Base-by-base conservation (phyloP, 92 coral and sea anemone genomes). In the Blastomussa wellsi region DNA sequence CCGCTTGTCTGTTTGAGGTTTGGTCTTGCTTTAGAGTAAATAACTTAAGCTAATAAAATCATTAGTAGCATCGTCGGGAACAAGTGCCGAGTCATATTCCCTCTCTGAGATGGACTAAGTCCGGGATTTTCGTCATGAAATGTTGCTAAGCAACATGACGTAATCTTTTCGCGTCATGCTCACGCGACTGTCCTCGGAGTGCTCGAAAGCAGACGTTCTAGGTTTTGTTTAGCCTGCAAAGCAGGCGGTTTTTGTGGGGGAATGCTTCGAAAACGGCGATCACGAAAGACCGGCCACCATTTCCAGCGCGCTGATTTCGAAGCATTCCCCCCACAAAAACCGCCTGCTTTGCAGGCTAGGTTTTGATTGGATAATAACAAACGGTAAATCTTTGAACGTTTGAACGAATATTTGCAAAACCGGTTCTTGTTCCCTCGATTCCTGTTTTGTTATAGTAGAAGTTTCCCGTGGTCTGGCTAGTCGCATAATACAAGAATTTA, bases 1-100 rank as follows among this genome's bases (percentile, higher is more conserved):
- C 99, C 0, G 96, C 96, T 39, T 96, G 99, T 84, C 82, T 96
- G 37, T 96, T 95, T 80, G 98, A 96, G 80, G 93, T 96, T 79
- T 96, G 99, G 99, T 94, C 98, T 20, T 88, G 88, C 53, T 96
- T 96, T 82, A 95, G 95, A 80, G 91, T 89, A 22, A 81, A 80
- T 41, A 88, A 87, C 38, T 82, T 88, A 49, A 80, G 87, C 59
- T 82, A 57, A 29, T 22, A 80, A 64, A n/a, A 39, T 73, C 37
- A 57, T 41, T 44, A 44, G 22, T 49, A 17, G 32, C 71, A 12
- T 14, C 19, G 47, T 69, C 44, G n/a, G 70, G 75, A 70, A 70
- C 75, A 70, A 7, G 75, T 37, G 19, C 75, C 44, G 19, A 2
- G n/a, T 2, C 10, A 31, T 4, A 6, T 33, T 70, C 35, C 28